Base-by-base conservation (phyloP, 1,140 invertebrate species). In the Drosophila rufa region DNA sequence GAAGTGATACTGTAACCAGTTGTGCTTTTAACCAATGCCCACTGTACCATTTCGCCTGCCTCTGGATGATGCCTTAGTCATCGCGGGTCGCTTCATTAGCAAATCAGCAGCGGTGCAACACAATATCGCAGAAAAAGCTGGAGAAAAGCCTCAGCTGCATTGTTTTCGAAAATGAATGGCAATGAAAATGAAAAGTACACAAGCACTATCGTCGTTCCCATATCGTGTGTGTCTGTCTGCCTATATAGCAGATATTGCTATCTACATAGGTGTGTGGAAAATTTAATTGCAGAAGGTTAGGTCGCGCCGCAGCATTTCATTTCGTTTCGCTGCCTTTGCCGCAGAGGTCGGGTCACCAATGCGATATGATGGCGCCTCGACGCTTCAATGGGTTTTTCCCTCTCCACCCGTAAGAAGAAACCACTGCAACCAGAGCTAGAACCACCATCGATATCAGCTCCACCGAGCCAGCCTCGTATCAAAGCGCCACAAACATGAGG, bases 261-360 rank as follows among this genome's bases (percentile, higher is more conserved):
- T 56, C 22, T 50, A 42, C 45, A 53, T 25, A 15, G 46, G 33
- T 58, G 50, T 60, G 57, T 78, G 73, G 84, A 89, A 55, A 87
- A 89, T 78, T 89, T 75, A 89, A 87, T 89, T 87, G 77, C 84
- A 80, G 77, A 89, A 83, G 77, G 82, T 80, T 78, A 78, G 67
- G 55, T 68, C 47, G 66, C 47, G 4, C 30, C 3, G 55, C 36
- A 68, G 74, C 79, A 48, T 81, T 67, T 42, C 62, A 86, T 85
- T 85, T 85, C 82, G 65, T 82, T 85, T 86, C 79, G 68, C 69
- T 83, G 51, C 38, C 53, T 43, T 36, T 40, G 64, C 55, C 58
- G 27, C 65, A 78, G 84, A 89, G 84, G 84, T 87, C 84, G 74
- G 75, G 64, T 76, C 75, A 65, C 79, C 73, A 77, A 82, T 80